Evolutionary conservation across 2,797 vertebrate species (phyloP), one percentile per base, ranked within the genome.

Genomic region (Danio aesculapii): DNA sequence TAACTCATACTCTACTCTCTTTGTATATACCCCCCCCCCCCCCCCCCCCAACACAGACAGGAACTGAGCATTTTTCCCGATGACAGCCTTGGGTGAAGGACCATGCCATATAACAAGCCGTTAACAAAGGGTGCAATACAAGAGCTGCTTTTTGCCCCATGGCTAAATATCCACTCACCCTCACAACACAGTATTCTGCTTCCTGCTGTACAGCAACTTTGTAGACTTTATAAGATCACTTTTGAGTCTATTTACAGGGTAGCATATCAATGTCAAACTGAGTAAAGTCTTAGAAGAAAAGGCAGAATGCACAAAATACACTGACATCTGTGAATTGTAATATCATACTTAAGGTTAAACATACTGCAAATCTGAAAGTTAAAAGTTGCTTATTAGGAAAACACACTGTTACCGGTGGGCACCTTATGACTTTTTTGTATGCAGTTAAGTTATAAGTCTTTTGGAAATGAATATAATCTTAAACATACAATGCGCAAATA

Each of bases 91-190:
- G 61, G 53, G 66, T 52, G 77, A 85, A 78, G 71, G 66, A 70
- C 74, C 79, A 61, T 82, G 84, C 85, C 81, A 85, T 83, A 83
- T 78, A 81, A 83, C 68, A 67, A 79, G 61, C 81, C 74, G 79
- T 86, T 84, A 68, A 86, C 61, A 49, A 41, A 73, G 61, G 61
- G 44, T 80, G 81, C 80, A 84, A 46, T 44, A 46, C 53, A 72
- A 19, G 41, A 72, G 50, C 74, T 66, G 76, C 61, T 53, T 68
- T 81, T 82, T 84, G 81, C 61, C 87, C 75, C 58, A 74, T 80
- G 81, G 86, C 77, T 82, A 77, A 80, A 83, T 78, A 75, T 84
- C 73, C 82, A 67, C 75, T 81, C 79, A 79, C 67, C 64, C 62
- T 70, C 53, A 86, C 76, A 84, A 77, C 74, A 77, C 77, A 21